Evolutionary conservation across 2,888 invertebrate species (phyloP).

Genomic region (Corbicula japonica): DNA sequence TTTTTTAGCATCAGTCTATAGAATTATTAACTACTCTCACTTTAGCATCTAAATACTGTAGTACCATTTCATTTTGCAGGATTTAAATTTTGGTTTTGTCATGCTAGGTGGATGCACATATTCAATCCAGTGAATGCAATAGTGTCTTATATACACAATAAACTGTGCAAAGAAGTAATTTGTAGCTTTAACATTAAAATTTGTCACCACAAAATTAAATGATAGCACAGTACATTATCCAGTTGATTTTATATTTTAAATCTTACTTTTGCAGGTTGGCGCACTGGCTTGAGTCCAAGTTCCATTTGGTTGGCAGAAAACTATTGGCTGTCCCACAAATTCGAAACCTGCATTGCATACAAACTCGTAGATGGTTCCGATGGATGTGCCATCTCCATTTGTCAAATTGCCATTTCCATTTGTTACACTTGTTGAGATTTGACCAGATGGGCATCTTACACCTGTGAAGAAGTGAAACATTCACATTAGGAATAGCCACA

Average conservation of each 20-base stretch:
- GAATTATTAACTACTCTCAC: too few species aligned
- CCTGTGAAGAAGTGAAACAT: conserved; percentile 54
- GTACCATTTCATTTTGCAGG: too few species aligned
- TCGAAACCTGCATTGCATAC: conserved; percentile 76
- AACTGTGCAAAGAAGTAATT: too few species aligned
- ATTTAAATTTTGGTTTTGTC: too few species aligned
- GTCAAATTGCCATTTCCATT: conserved; percentile 45
- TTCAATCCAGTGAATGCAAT: too few species aligned
- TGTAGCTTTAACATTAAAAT: too few species aligned
- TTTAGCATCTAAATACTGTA: too few species aligned
- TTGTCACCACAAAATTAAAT: too few species aligned
- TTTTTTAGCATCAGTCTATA: too few species aligned
- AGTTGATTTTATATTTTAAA: background rate
- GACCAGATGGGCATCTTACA: conserved; percentile 41
- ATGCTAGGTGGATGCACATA: too few species aligned
- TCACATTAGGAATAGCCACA: background rate
- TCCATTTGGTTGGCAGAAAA: conserved; percentile 72
- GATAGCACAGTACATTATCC: background rate
- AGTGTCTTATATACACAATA: too few species aligned
- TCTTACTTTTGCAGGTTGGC: conserved; percentile 68
- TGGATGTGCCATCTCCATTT: conserved; percentile 52
- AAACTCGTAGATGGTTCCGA: conserved; percentile 71
- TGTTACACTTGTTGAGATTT: conserved; percentile 1
- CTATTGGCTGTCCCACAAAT: conserved; percentile 71
- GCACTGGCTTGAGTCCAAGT: conserved; percentile 61